phyloP scores from a whole-genome alignment of 2,888 invertebrate genomes.

The Hyalella azteca region DNA sequence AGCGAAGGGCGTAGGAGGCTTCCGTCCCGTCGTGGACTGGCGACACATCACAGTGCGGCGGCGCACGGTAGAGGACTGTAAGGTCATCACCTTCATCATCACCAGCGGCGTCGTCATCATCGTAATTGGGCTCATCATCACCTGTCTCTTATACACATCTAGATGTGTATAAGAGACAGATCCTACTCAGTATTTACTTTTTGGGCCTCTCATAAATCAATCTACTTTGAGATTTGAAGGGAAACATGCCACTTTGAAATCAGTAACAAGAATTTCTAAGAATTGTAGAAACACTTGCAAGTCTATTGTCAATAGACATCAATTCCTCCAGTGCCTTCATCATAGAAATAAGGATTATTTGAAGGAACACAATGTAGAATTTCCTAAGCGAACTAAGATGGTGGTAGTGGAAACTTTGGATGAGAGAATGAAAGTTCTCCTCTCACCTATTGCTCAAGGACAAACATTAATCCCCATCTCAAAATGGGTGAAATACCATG shows the following conservation, averaged over 20 bases:
- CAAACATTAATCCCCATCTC: neutral
- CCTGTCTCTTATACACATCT: too few relatives aligned
- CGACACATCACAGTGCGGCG: constrained; percentile 44
- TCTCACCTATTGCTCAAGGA: neutral
- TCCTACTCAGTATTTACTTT: neutral
- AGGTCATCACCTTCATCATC: constrained; percentile 48
- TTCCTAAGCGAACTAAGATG: neutral
- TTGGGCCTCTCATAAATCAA: neutral
- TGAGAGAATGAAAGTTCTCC: too few relatives aligned
- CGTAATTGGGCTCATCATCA: constrained; percentile 43
- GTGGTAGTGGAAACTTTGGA: too few relatives aligned
- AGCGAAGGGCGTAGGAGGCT: constrained; percentile 50
- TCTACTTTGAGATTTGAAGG: neutral
- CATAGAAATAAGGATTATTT: neutral
- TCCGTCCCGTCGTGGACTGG: constrained; percentile 53
- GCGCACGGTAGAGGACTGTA: constrained; percentile 45
- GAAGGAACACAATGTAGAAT: neutral
- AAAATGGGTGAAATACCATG: neutral
- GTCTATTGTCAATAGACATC: neutral
- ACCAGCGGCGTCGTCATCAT: constrained; percentile 48
- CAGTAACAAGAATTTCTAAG: neutral
- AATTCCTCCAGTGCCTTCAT: neutral
- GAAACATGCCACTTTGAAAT: neutral
- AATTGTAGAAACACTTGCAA: neutral
- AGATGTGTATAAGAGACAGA: too few relatives aligned